Evolutionary conservation across 2,113 vertebrate genomes (phyloP), one percentile per base, ranked within the genome.

Genomic region (Caloenas nicobarica): DNA sequence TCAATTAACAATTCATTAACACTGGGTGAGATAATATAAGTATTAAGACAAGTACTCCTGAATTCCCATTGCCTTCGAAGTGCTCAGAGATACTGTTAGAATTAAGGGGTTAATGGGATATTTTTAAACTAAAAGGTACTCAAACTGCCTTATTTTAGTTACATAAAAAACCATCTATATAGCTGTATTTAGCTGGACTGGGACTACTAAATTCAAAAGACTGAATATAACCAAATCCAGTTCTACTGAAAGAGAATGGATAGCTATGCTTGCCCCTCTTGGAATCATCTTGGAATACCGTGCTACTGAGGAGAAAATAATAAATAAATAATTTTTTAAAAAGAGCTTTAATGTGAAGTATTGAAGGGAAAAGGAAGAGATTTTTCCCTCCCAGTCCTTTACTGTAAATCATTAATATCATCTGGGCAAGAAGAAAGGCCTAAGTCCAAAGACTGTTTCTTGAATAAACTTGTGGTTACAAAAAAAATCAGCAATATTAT

Each of bases 1-100:
- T 89, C 31, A 89, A 79, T 51, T 66, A 69, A 93, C 53, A 91
- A 89, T 80, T 94, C 94, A 76, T 92, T 96, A 96, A 88, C 73
- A 96, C 89, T 60, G 34, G 62, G 80, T 73, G 70, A 95, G 77
- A 83, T 71, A 82, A 69, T 29, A 61, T 1, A 18, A 53, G 64
- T 57, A 54, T 61, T 87, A 70, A 85, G 57, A 76, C 73, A 95
- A 94, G 34, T 68, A 70, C 53, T 83, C 88, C 48, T 86, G 77
- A 94, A 61, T 36, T 50, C 54, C 51, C 53, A 73, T 16, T 14
- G 62, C 74, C 71, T 51, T 78, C 60, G 64, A 53, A 89, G 44
- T 51, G 53, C 34, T 84, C 48, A 68, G 50, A 94, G 64, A 82
- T 46, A 29, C 3, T 23, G 36, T 86, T 26, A 54, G 51, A 78